Conservation (phyloP, 2,797 vertebrate genomes). For the Remorina albescens region DNA sequence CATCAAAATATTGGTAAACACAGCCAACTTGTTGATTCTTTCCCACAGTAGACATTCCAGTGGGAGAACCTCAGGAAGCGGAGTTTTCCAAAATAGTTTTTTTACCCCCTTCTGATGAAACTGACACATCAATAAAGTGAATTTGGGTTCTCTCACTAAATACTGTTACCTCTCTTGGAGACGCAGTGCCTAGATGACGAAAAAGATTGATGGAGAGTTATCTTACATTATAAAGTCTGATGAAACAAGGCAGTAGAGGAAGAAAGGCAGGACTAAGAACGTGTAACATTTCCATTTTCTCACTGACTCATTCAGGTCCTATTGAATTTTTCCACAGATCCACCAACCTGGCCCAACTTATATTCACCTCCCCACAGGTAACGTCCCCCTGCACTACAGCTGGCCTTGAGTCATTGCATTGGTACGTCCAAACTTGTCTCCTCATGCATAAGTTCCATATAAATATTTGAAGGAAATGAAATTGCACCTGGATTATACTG, state of each 20-base stretch:
- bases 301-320: not conserved
- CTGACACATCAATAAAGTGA: constrained; percentile 25
- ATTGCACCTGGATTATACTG: no score
- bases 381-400: not conserved
- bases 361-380: not conserved
- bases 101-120: not conserved
- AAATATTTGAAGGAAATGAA: not conserved
- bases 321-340: not conserved
- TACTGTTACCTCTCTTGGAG: constrained; percentile 3
- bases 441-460: not conserved
- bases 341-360: not conserved
- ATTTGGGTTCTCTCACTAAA: not conserved
- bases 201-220: not conserved
- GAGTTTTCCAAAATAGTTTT: constrained; percentile 24
- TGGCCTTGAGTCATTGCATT: not conserved
- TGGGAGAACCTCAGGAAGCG: constrained; percentile 23
- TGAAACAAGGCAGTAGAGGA: not conserved
- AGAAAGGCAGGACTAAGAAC: not conserved
- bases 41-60: constrained; percentile 39
- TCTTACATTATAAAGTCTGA: not conserved
- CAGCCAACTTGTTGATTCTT: constrained; percentile 38
- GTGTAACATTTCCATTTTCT: not conserved
- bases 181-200: not conserved
- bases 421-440: not conserved
- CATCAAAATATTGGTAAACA: constrained; percentile 32